These are phyloP conservation scores for Rana temporaria DNA, from an alignment of 2,113 vertebrate species.

Conservation along the genomic window DNA sequence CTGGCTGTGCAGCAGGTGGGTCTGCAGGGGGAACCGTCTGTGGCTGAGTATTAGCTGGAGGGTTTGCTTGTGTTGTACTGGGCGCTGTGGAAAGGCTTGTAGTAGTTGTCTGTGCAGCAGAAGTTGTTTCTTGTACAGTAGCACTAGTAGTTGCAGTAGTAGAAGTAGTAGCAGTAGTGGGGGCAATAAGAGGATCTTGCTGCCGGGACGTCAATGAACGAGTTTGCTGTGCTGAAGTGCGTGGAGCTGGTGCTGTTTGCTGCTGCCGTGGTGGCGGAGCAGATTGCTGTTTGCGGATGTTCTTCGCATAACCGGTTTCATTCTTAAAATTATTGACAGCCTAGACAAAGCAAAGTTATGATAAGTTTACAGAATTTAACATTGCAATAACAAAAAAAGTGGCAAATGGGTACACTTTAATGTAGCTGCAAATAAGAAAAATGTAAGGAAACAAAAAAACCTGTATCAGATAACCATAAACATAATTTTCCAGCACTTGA, in stretches of 20 bases:
- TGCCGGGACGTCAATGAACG: slow-evolving; percentile 76
- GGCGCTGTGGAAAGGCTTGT: slow-evolving; percentile 60
- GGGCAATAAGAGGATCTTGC: slow-evolving; percentile 84
- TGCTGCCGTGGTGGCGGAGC: slow-evolving; percentile 67
- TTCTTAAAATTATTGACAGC: slow-evolving; percentile 97
- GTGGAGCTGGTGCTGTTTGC: slow-evolving; percentile 68
- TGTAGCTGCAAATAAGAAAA: too few species aligned
- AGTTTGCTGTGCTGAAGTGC: slow-evolving; percentile 72
- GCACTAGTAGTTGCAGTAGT: slow-evolving; percentile 68
- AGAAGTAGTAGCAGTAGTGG: slow-evolving; percentile 67
- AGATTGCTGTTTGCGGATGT: slow-evolving; percentile 72
- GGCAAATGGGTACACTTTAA: too few species aligned
- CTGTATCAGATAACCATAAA: too few species aligned
- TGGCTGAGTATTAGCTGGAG: slow-evolving; percentile 67
- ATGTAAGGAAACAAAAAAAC: neutral
- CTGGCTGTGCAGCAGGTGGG: slow-evolving; percentile 70
- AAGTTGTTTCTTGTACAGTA: slow-evolving; percentile 60
- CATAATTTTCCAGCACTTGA: too few species aligned
- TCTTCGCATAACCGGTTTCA: slow-evolving; percentile 83
- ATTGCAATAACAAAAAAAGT: too few species aligned
- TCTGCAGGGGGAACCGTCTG: slow-evolving; percentile 62
- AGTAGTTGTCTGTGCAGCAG: slow-evolving; percentile 60
- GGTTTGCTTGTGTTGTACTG: slow-evolving; percentile 62
- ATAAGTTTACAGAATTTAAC: neutral
- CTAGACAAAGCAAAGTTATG: slow-evolving; percentile 64